Base-by-base conservation (phyloP, 2,113 vertebrate species). In the Pholis gunnellus region DNA sequence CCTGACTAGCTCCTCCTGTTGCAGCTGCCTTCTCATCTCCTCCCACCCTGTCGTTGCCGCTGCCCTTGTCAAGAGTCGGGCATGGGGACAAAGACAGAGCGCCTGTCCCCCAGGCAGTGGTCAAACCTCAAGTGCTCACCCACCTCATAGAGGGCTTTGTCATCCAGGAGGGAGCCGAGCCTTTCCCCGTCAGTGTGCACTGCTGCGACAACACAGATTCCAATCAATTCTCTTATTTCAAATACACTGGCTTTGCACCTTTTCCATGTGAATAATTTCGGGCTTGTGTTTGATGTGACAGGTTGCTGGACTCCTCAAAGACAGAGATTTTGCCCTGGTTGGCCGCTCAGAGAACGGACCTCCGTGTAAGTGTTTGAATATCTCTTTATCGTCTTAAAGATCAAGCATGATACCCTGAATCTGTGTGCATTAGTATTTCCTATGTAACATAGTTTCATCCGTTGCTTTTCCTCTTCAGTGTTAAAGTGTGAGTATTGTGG, bases 111-210 rank as follows among this genome's bases (percentile, higher is more conserved):
- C 98, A 99, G 91, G 98, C 98, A 57, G 99, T 99, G 0, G 98
- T 99, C 87, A 99, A 99, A 90, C 98, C 98, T 36, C 98, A 99
- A 90, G 99, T 99, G 84, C 97, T 99, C 78, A 99, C 98, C 0
- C 98, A 99, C 87, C 97, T 99, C 86, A 99, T 99, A 3, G 98
- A 99, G 88, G 98, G 98, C 71, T 99, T 99, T 79, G 98, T 99
- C 61, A 99, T 99, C 93, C 98, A 99, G 92, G 98, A 99, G 87
- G 98, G 98, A 93, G 98, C 98, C 9, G 98, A 99, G 74, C 98
- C 98, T 14, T 99, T 99, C 93, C 98, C 98, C 74, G 98, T 99
- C 92, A 96, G 97, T 84, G 1, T 27, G 9, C 2, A 22, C 25
- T 34, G 5, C 2, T 1, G 2, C 29, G 14, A 68, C n/a, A 61